Evolutionary conservation across 2,888 invertebrate species (phyloP).

Genomic region (Digitonthophagus gazella): DNA sequence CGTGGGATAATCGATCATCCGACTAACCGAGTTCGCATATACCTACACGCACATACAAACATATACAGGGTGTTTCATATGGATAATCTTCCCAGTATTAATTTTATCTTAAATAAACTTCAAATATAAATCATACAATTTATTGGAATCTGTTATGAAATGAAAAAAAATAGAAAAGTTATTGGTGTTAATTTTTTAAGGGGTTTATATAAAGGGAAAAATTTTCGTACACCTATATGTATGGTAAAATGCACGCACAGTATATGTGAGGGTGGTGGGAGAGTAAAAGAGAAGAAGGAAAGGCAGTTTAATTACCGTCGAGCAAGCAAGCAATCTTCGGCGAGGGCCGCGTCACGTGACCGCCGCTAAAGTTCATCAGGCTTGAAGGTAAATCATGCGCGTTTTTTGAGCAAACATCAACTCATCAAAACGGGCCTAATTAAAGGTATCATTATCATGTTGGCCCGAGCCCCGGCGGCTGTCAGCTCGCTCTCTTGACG

Average conservation of each 20-base stretch:
- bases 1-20: neutral
- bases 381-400: constrained; percentile 35
- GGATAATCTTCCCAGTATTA: too few species aligned
- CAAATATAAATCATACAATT: too few species aligned
- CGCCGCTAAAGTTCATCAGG: constrained; percentile 34
- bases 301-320: constrained; percentile 31
- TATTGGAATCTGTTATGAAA: too few species aligned
- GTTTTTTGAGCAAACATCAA: constrained; percentile 48
- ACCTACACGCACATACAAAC: neutral
- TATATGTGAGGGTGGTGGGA: neutral
- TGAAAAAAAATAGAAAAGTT: too few species aligned
- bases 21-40: neutral
- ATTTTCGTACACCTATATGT: too few species aligned
- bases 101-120: too few species aligned
- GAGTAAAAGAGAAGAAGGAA: neutral
- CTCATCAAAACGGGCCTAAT: constrained; percentile 48
- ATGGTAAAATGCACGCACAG: neutral
- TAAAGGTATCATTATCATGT: constrained; percentile 52
- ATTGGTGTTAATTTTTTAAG: too few species aligned
- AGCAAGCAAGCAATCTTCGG: constrained; percentile 31
- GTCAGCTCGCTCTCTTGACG: constrained; percentile 41
- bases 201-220: too few species aligned
- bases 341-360: constrained; percentile 31
- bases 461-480: constrained; percentile 39
- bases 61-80: too few species aligned